Base-by-base conservation (phyloP, 2,888 invertebrate genomes). In the Drosophila anomalipes region DNA sequence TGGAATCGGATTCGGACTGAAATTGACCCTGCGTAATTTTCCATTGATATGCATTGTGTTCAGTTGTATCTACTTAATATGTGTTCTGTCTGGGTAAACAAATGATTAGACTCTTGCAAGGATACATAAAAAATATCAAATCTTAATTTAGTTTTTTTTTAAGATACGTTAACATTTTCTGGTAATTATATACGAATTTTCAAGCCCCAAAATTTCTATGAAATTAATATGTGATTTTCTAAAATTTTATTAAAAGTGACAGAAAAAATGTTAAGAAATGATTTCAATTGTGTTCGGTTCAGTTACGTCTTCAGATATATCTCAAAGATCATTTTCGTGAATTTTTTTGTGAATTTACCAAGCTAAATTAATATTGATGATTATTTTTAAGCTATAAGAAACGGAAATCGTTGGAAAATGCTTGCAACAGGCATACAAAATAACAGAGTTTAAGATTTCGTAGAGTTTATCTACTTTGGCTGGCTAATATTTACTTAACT, bases 1-100 rank as follows among this genome's bases (percentile, higher is more conserved):
- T 30, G 26, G 30, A 33, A 32, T 26, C 47, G 19, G 16, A 58
- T 33, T 68, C 19, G 28, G 56, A 30, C n/a, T 67, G 78, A 76
- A 78, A 82, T 66, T 64, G 79, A 78, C 63, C 68, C 58, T 19
- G 39, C 49, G 70, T 30, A 41, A 80, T 73, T 77, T 73, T 68
- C 68, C 67, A 79, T 75, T 73, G 77, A 79, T 76, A 71, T 75
- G 77, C 66, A 53, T 30, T 39, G 14, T 39, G 44, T n/a, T 19
- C 44, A 28, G 32, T 37, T 64, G 39, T n/a, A 19, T 49, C 5
- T 10, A 22, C n/a, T 47, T 7, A 35, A 44, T 35, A 16, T 53
- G 33, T 14, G n/a, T 14, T 52, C 51, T 52, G 22, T 26, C 14
- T 56, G 26, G 0, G n/a, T 44, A 14, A 32, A 32, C 32, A 41